A percentile compares a stretch with the other conserved stretches of the same genome.
phyloP scores from a whole-genome alignment of 2,113 vertebrate genomes.

The Cyanoliseus patagonus region DNA sequence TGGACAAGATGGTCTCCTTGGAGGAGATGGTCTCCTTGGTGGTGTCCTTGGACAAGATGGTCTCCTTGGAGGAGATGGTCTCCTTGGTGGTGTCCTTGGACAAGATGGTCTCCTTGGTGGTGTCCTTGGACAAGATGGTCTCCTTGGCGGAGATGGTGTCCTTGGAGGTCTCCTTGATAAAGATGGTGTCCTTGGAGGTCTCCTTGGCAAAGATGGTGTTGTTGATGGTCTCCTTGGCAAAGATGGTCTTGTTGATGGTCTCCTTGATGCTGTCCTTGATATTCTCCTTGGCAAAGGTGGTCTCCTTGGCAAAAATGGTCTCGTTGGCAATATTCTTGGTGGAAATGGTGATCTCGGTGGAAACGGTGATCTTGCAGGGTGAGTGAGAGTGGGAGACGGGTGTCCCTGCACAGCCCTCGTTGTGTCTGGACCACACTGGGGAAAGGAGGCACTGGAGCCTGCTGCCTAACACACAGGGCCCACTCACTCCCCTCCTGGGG shows the following conservation, averaged over 20 bases:
- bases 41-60: fast-evolving
- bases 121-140: fast-evolving
- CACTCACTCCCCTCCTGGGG: neutral
- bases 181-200: neutral
- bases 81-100: neutral
- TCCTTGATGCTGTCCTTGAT: conserved; percentile 21
- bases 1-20: too few relatives aligned
- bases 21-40: neutral
- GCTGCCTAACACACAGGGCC: neutral
- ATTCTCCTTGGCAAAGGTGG: neutral
- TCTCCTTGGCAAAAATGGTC: conserved; percentile 26
- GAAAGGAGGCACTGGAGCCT: neutral
- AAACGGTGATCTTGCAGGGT: neutral
- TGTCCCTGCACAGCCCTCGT: fast-evolving
- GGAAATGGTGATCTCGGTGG: neutral
- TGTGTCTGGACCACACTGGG: neutral
- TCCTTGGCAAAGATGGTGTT: neutral
- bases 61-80: neutral
- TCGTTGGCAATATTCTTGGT: neutral
- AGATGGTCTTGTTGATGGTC: neutral
- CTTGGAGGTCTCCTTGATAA: neutral
- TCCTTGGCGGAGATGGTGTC: neutral
- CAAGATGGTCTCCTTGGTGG: fast-evolving
- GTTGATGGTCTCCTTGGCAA: neutral
- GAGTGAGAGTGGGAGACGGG: neutral